Evolutionary conservation across 2,888 invertebrate genomes (phyloP), one percentile per base, ranked within the genome.

Genomic region (Marronus borbonicus): DNA sequence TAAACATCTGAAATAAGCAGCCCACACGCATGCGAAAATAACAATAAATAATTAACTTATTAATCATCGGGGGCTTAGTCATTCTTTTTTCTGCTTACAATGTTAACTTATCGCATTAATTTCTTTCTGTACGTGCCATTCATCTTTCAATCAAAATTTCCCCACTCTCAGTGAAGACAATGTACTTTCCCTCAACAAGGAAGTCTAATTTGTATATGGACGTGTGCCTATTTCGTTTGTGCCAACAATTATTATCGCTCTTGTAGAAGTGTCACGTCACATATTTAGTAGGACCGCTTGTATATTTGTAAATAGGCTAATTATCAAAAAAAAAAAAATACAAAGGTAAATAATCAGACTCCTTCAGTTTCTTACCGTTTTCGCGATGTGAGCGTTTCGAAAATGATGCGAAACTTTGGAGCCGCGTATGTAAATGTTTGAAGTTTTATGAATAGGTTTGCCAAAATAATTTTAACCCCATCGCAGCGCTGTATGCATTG

Each of bases 231-330:
- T 84, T 85, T 86, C 83, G 84, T 84, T 86, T 87, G 88, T 88
- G 88, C 88, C 88, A 88, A 88, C 83, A 83, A 84, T 84, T 31
- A 77, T 55, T 66, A 58, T 80, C 83, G 84, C 84, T 81, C 82
- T 83, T 83, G 83, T 84, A 84, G 81, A 84, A 86, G 86, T 88
- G 87, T 87, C 86, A 86, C 85, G 87, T 87, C 86, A 87, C 86
- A 88, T 88, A 87, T 86, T 86, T 86, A 85, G 85, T 84, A 81
- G 81, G 83, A 85, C 84, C 85, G 87, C 87, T 86, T 88, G 88
- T 88, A 88, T 86, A 88, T 88, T 88, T 88, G 88, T 88, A 88
- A 84, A 88, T 88, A 88, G 83, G 86, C 86, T 85, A 85, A 85
- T 83, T 84, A 84, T 82, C 78, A 80, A 80, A 78, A 24, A 24